A percentile compares a stretch with the other conserved stretches of the same genome.
Conservation (phyloP, 2,797 vertebrate genomes). For the Bradypodion ventrale region DNA sequence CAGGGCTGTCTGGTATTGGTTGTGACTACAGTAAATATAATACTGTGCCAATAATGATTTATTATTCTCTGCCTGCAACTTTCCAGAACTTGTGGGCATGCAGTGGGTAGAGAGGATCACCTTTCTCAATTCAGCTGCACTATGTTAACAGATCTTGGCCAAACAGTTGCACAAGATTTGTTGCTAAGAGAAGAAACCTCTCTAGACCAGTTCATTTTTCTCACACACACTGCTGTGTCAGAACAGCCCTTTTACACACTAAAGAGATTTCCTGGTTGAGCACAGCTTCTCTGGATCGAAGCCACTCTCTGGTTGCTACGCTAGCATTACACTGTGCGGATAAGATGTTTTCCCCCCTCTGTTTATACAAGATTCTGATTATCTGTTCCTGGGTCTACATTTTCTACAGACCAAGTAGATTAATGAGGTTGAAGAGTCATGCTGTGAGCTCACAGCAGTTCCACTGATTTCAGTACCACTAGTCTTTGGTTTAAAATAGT, state of each 20-base stretch:
- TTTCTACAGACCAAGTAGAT: slow-evolving; percentile 15
- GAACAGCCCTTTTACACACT: neutral
- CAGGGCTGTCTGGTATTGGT: no score
- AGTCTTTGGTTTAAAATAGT: slow-evolving; percentile 8
- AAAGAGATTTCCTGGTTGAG: neutral
- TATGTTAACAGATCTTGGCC: neutral
- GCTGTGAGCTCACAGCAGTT: slow-evolving; percentile 29
- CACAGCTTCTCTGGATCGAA: neutral
- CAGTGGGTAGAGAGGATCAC: neutral
- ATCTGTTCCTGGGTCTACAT: slow-evolving; percentile 3
- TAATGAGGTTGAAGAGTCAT: slow-evolving; percentile 21
- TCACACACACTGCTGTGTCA: neutral
- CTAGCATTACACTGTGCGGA: neutral
- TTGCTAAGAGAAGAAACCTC: neutral
- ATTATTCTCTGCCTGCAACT: neutral
- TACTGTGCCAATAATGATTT: neutral
- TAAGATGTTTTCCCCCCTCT: neutral
- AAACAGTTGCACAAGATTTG: neutral
- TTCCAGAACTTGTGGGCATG: neutral
- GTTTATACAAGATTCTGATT: slow-evolving; percentile 16
- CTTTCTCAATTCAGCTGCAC: neutral
- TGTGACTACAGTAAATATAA: neutral
- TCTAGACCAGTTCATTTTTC: neutral
- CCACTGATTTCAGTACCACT: slow-evolving; percentile 11
- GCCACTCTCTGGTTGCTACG: neutral